A percentile compares a stretch with the other conserved stretches of the same genome.
Evolutionary conservation across 1,140 invertebrate species (phyloP).

Genomic region (Adelges cooleyi): DNA sequence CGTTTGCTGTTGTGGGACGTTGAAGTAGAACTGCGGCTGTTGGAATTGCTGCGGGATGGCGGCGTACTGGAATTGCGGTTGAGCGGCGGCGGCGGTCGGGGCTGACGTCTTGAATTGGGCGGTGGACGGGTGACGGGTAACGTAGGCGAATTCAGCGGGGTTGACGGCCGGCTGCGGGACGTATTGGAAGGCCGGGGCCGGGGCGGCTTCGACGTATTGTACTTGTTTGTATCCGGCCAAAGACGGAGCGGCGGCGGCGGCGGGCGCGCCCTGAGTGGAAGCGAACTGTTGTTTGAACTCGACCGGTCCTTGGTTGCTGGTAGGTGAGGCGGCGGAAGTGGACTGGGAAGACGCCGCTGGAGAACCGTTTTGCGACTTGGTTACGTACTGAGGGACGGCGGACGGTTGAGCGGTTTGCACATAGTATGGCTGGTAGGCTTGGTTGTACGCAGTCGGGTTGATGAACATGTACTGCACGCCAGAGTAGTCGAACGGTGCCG

Average conservation of each 20-base stretch:
- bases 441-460: neutral
- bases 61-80: neutral
- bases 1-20: neutral
- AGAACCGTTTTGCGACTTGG: neutral
- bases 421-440: slow-evolving; percentile 4
- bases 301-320: neutral
- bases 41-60: neutral
- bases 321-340: neutral
- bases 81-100: neutral
- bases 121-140: neutral
- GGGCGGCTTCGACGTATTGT: neutral
- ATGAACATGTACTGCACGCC: slow-evolving; percentile 8
- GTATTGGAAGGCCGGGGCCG: neutral
- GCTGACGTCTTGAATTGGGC: neutral
- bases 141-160: neutral
- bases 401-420: neutral
- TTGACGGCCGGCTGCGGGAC: neutral
- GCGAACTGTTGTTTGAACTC: neutral
- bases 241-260: neutral
- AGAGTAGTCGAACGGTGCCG: neutral
- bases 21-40: neutral
- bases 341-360: neutral
- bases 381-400: slow-evolving; percentile 3
- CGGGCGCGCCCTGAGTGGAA: too few species aligned
- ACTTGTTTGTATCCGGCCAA: neutral